Evolutionary conservation across 2,113 vertebrate species (phyloP), one percentile per base, ranked within the genome.

Genomic region (Meriones unguiculatus): DNA sequence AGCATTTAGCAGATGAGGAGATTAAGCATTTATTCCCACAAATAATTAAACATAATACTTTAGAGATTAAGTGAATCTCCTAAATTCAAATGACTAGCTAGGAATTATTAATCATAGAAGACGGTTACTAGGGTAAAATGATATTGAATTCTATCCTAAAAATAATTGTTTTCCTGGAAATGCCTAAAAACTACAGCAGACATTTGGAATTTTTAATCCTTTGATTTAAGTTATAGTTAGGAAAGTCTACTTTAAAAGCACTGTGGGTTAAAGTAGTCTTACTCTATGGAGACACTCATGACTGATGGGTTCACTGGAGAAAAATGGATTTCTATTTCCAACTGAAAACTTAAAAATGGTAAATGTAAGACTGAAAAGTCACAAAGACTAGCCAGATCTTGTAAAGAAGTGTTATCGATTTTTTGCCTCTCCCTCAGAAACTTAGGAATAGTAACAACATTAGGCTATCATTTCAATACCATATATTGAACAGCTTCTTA

Each of bases 51-150:
- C 10, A 28, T 25, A 90, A 17, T 89, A 57, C 84, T 65, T 76
- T 54, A 92, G 77, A 94, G 18, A 75, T 24, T 92, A 87, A 96
- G 91, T 91, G 38, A 80, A 73, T 93, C 94, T 87, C 12, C 52
- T 30, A 97, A 92, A 20, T 77, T 98, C 72, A 75, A 95, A 92
- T 89, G 65, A 78, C 30, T 86, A 94, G 22, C 76, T 94, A 87
- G n/a, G 89, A 84, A 78, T 92, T 65, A 52, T 96, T 87, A 94
- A 70, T 92, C 92, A 86, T 1, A 38, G 4, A 59, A 12, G 62
- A 76, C 0, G 41, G 77, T 77, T 91, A 59, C 17, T 57, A 90
- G 91, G 82, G 80, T 35, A 70, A 95, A 90, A 90, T 85, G 17
- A 78, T 12, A 65, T 2, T 92, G 35, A 90, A 95, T 93, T 96